Conservation (phyloP, 2,113 vertebrate species). For the Aegithalos caudatus region DNA sequence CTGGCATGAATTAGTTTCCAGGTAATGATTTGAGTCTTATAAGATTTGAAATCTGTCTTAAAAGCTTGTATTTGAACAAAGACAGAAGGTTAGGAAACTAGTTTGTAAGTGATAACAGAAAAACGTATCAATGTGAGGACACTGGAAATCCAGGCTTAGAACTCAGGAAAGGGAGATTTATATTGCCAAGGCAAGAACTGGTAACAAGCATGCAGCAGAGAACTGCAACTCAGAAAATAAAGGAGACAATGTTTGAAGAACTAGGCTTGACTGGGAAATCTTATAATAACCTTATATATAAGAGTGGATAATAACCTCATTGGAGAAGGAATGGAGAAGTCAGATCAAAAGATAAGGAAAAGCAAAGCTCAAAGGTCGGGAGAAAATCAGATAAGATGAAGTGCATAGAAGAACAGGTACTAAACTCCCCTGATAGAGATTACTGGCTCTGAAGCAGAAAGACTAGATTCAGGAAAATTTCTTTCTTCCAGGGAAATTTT, state of each 20-base stretch:
- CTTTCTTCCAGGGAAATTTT: not conserved
- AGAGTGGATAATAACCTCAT: not conserved
- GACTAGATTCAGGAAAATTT: not conserved
- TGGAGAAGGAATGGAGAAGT: not conserved
- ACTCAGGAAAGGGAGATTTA: not conserved
- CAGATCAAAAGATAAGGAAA: not conserved
- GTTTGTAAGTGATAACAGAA: not conserved
- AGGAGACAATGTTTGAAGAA: not conserved
- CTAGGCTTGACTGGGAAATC: not conserved
- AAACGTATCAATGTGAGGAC: not conserved
- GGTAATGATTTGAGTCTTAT: not conserved
- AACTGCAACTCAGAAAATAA: not conserved
- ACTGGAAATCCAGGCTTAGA: not conserved
- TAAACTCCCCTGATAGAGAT: not conserved
- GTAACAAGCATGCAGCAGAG: not conserved
- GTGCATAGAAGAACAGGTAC: not conserved
- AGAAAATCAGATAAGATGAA: not conserved
- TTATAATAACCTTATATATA: not conserved
- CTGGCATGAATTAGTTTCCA: not conserved
- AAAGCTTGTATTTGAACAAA: not conserved
- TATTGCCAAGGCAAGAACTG: not conserved
- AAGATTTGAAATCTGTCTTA: not conserved
- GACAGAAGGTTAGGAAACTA: not conserved
- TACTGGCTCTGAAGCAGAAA: not conserved
- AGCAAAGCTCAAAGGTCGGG: not conserved